Evolutionary conservation across 2,888 invertebrate genomes (phyloP).

Genomic region (Oeneis ivallda): DNA sequence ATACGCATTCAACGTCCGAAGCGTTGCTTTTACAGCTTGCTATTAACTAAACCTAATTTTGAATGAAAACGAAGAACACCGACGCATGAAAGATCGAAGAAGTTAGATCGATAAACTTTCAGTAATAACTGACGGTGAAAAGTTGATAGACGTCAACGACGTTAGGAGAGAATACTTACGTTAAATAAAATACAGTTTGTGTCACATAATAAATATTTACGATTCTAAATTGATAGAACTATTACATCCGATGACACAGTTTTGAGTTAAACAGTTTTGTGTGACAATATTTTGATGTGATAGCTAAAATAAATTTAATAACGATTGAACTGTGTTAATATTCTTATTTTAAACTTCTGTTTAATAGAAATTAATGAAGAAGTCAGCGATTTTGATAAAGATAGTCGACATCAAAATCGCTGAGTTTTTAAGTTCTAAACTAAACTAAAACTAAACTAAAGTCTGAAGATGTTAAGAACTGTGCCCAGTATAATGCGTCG

Average conservation of each 20-base stretch:
- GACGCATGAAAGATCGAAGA: constrained; percentile 38
- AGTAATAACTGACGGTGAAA: constrained; percentile 21
- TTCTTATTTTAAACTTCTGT: no score
- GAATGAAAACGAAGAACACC: constrained; percentile 44
- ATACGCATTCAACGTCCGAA: constrained; percentile 35
- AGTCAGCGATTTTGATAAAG: no score
- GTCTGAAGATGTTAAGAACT: no score
- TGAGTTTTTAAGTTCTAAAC: no score
- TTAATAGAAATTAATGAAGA: background rate
- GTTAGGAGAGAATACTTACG: background rate
- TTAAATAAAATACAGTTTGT: background rate
- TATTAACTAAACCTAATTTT: constrained; percentile 45
- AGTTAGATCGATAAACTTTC: constrained; percentile 23
- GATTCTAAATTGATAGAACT: background rate
- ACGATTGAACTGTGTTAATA: no score
- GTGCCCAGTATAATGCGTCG: no score
- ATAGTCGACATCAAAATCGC: no score
- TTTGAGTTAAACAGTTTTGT: background rate
- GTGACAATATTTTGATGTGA: background rate
- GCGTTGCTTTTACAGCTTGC: constrained; percentile 42
- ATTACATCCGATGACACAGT: background rate
- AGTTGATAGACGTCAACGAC: background rate
- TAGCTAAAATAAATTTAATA: background rate
- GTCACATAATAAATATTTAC: constrained; percentile 1
- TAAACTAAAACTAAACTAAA: no score